Evolutionary conservation across 1,140 invertebrate species (phyloP).

Genomic region (Xylocopa sonorina): DNA sequence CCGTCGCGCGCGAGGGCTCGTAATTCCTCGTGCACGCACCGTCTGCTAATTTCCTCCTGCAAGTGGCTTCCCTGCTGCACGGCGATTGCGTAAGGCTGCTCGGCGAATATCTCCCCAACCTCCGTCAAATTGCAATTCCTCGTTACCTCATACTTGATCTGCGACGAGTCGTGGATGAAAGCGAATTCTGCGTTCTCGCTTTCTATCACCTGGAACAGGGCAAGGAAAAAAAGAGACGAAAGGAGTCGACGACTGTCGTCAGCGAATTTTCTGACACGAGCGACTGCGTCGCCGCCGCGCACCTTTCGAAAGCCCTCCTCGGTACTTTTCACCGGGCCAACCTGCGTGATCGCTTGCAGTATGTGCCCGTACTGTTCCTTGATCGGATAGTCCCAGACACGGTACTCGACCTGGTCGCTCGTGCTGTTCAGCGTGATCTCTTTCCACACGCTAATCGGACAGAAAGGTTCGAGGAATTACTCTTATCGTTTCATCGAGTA

Average conservation of each 20-base stretch:
- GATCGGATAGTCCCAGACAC: conserved; percentile 97
- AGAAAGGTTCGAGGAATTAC: no score
- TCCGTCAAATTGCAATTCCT: conserved; percentile 92
- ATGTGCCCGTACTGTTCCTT: conserved; percentile 95
- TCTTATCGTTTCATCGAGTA: no score
- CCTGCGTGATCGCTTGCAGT: conserved; percentile 90
- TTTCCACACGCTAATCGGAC: conserved; percentile 89
- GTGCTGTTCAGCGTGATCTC: conserved; percentile 92
- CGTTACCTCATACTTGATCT: conserved; percentile 92
- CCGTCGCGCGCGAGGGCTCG: no score
- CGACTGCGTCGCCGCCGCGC: not conserved
- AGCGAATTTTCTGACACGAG: not conserved
- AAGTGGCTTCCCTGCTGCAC: conserved; percentile 92
- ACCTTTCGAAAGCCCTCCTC: conserved; percentile 89
- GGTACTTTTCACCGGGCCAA: conserved; percentile 86
- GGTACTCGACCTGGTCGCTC: conserved; percentile 88
- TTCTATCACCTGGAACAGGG: conserved; percentile 84
- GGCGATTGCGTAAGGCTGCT: conserved; percentile 93
- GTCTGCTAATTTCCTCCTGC: conserved; percentile 90
- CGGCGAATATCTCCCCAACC: conserved; percentile 93
- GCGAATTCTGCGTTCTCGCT: conserved; percentile 92
- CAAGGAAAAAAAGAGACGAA: no score
- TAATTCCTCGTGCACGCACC: conserved; percentile 71
- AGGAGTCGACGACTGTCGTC: no score
- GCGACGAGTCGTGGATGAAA: conserved; percentile 93